Evolutionary conservation across 2,113 vertebrate genomes (phyloP).

Genomic region (Colinus virginianus): DNA sequence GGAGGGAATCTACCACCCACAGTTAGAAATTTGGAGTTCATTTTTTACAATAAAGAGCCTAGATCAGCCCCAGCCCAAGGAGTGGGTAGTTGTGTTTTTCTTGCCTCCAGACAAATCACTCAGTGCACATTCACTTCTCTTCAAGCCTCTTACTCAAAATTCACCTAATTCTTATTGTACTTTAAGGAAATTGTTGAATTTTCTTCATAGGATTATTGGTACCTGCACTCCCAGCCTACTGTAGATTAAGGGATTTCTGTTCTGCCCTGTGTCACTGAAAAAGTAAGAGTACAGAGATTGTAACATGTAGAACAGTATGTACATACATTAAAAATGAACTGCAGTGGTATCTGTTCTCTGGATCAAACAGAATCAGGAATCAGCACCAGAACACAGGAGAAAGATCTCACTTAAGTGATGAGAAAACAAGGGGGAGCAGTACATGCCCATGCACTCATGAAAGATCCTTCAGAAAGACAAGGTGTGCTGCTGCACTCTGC

Average conservation of each 20-base stretch:
- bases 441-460: not conserved
- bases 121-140: not conserved
- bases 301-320: too few species aligned
- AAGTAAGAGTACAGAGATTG: not conserved
- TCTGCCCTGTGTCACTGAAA: not conserved
- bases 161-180: not conserved
- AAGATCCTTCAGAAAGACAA: not conserved
- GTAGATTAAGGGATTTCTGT: not conserved
- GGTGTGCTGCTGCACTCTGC: not conserved
- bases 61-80: too few species aligned
- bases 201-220: not conserved
- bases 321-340: not conserved
- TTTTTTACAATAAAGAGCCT: too few species aligned
- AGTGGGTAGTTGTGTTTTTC: too few species aligned
- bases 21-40: too few species aligned
- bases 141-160: not conserved
- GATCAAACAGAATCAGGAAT: not conserved
- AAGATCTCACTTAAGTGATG: not conserved
- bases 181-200: not conserved
- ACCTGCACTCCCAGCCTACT: not conserved
- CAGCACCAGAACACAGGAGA: too few species aligned
- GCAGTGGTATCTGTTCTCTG: not conserved
- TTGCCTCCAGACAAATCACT: too few species aligned
- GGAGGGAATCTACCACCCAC: too few species aligned
- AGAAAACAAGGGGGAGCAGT: not conserved